Conservation (phyloP, 1,140 invertebrate genomes). For the Procambarus virginalis region DNA sequence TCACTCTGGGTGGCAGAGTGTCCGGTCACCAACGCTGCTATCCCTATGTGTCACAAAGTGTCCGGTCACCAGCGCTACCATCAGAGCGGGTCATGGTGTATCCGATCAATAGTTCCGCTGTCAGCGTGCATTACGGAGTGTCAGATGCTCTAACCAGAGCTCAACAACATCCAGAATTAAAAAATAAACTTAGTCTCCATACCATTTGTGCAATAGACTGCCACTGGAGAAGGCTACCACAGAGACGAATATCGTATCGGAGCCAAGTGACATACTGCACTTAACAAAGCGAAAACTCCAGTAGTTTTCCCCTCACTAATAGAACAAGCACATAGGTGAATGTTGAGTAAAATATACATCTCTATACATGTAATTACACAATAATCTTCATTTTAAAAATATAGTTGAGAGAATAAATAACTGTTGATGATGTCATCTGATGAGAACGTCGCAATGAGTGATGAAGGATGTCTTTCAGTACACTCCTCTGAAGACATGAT, state of each 20-base stretch:
- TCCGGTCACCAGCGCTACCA: no score
- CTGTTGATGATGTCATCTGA: neutral
- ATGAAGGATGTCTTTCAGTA: neutral
- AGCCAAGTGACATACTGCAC: no score
- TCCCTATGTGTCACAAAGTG: no score
- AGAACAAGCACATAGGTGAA: neutral
- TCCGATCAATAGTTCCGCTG: no score
- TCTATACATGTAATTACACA: neutral
- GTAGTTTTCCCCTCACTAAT: neutral
- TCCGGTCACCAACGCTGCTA: no score
- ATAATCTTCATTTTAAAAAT: neutral
- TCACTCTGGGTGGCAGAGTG: no score
- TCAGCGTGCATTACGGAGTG: no score
- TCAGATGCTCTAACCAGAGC: neutral
- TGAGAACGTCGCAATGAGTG: neutral
- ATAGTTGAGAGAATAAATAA: neutral
- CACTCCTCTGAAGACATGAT: no score
- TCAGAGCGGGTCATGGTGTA: no score
- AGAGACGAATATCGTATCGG: neutral
- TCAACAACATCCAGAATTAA: neutral
- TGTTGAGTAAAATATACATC: neutral
- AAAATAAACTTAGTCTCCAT: neutral
- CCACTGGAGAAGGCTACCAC: neutral
- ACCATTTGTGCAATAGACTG: neutral
- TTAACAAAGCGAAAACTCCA: neutral